These are phyloP conservation scores for Xestia ashworthii DNA, from an alignment of 2,888 invertebrate genomes.

Conservation along the genomic window DNA sequence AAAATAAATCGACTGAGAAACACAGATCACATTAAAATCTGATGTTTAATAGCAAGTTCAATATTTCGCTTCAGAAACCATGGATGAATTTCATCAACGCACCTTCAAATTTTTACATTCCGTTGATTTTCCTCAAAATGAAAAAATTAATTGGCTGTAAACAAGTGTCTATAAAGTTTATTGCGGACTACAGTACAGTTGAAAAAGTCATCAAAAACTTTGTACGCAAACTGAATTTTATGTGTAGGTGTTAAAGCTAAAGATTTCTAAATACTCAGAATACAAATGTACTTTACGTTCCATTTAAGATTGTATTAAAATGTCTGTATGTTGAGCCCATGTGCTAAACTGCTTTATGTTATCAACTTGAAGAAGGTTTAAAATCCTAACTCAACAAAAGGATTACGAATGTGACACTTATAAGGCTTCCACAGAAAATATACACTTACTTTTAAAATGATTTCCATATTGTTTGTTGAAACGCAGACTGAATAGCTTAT, in stretches of 20 bases:
- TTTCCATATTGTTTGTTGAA: constrained; percentile 2
- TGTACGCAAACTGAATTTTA: background rate
- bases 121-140: background rate
- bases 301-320: background rate
- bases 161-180: background rate
- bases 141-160: background rate
- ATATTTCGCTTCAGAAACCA: background rate
- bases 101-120: background rate
- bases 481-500: constrained; percentile 3
- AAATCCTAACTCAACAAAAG: constrained; percentile 1
- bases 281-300: background rate
- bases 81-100: background rate
- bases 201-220: background rate
- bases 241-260: background rate
- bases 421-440: background rate
- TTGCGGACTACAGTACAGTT: background rate
- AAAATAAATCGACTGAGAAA: background rate
- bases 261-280: background rate
- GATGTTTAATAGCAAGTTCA: background rate
- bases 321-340: constrained; percentile 1
- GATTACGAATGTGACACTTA: constrained; percentile 17
- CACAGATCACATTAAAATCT: background rate
- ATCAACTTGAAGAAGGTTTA: constrained; percentile 14
- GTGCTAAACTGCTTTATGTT: constrained; percentile 15
- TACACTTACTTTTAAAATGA: background rate